phyloP scores from a whole-genome alignment of 1,140 invertebrate genomes.

The Rhizoglyphus robini region DNA sequence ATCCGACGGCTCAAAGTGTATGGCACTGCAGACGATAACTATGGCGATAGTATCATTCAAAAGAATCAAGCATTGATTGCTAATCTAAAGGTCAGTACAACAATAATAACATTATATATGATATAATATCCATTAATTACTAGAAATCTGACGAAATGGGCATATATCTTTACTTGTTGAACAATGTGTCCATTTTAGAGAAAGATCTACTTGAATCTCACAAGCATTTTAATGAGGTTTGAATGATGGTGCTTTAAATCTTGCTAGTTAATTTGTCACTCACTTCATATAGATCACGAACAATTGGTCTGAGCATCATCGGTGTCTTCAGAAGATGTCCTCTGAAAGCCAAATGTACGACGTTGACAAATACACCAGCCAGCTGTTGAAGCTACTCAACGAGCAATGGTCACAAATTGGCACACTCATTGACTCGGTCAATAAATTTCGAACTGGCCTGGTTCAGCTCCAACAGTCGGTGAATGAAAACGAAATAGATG shows the following conservation, averaged over 20 bases:
- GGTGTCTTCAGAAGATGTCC: not conserved
- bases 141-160: not conserved
- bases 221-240: not conserved
- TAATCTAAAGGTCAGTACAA: not conserved
- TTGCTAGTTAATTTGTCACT: not conserved
- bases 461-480: not conserved
- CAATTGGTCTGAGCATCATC: not conserved
- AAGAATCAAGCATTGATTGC: not conserved
- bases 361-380: not conserved
- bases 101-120: not conserved
- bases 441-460: not conserved
- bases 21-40: not conserved
- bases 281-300: not conserved
- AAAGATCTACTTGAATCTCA: not conserved
- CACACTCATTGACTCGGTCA: not conserved
- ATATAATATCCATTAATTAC: not conserved
- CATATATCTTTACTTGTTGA: not conserved
- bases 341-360: not conserved
- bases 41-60: not conserved
- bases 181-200: slow-evolving; percentile 9
- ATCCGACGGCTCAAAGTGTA: not conserved
- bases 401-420: not conserved
- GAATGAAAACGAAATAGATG: too few relatives aligned
- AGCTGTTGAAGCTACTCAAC: not conserved
- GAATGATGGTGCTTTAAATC: not conserved